Conservation (phyloP, 2,113 vertebrate species). For the Coptodon bakossiorum region DNA sequence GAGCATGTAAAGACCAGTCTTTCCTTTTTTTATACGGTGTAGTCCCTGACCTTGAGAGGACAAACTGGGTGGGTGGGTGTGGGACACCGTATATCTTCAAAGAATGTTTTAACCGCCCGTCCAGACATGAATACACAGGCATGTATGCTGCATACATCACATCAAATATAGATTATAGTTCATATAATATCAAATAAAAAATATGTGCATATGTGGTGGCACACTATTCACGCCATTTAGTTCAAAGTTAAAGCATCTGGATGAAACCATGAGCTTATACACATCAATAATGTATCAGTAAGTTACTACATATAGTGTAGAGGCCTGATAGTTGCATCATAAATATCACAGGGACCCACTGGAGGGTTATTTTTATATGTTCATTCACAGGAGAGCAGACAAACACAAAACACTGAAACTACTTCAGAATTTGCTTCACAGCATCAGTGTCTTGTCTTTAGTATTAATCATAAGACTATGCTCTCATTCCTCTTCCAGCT, state of each 20-base stretch:
- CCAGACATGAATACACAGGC: not conserved
- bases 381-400: not conserved
- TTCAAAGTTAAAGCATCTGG: not conserved
- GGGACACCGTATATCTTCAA: not conserved
- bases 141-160: not conserved
- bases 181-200: not conserved
- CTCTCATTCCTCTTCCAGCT: not conserved
- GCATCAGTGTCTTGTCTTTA: not conserved
- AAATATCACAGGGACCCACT: not conserved
- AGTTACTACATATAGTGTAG: not conserved
- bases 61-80: not conserved
- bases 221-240: not conserved
- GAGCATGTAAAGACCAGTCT: slow-evolving; percentile 24
- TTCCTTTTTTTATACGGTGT: not conserved
- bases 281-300: not conserved
- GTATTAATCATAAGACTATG: not conserved
- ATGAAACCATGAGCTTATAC: not conserved
- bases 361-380: not conserved
- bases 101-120: slow-evolving; percentile 11
- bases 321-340: not conserved
- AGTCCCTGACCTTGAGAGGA: slow-evolving; percentile 42
- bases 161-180: not conserved
- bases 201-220: not conserved
- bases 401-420: not conserved
- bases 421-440: not conserved